Conservation (phyloP, 2,888 invertebrate genomes). For the Sycophila texana region DNA sequence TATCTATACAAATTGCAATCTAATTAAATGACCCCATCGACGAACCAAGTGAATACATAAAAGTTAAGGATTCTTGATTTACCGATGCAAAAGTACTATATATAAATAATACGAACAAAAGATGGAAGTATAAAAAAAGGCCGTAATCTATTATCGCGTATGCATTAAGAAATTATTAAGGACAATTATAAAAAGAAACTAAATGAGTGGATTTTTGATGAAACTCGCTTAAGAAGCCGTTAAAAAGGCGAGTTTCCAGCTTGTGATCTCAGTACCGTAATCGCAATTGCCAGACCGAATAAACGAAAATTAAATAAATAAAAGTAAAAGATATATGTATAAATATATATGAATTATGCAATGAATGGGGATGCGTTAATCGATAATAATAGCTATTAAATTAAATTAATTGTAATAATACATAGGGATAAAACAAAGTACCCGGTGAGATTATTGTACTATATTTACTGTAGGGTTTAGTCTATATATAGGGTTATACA, state of each 20-base stretch:
- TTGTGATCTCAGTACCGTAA: slow-evolving; percentile 71
- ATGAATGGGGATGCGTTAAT: no score
- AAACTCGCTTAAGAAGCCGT: slow-evolving; percentile 58
- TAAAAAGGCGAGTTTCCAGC: slow-evolving; percentile 65
- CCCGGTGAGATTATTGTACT: no score
- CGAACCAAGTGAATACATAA: no score
- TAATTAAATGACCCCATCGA: no score
- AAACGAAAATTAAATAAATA: slow-evolving; percentile 45
- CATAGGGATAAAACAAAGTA: slow-evolving; percentile 3
- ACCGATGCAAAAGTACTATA: background rate
- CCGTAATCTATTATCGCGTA: background rate
- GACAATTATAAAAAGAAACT: slow-evolving; percentile 10
- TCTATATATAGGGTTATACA: no score
- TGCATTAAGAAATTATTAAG: slow-evolving; percentile 1
- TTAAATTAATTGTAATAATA: no score
- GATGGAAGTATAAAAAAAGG: slow-evolving; percentile 12
- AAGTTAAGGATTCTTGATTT: slow-evolving; percentile 8
- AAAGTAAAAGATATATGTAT: background rate
- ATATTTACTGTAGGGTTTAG: no score
- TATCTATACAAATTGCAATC: background rate
- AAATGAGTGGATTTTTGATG: slow-evolving; percentile 44
- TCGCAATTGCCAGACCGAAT: slow-evolving; percentile 60
- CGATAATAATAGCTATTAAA: no score
- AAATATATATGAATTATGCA: background rate
- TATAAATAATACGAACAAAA: slow-evolving; percentile 9